Conservation (phyloP, 1,140 invertebrate genomes). For the Melipona quadrifasciata region DNA sequence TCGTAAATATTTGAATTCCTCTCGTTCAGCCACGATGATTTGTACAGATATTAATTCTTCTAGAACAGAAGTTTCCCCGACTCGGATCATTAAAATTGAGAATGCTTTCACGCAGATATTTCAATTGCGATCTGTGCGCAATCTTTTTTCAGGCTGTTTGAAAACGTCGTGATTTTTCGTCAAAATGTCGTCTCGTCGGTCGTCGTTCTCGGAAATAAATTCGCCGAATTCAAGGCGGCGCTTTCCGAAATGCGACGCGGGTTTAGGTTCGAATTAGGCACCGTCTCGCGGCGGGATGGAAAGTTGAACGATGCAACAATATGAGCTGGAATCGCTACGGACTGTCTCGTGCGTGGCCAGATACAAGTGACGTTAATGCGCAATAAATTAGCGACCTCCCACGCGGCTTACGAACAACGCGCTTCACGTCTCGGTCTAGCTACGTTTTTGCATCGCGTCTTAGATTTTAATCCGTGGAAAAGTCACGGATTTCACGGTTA, state of each 20-base stretch:
- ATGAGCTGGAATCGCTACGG: slow-evolving; percentile 25
- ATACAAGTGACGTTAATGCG: slow-evolving; percentile 79
- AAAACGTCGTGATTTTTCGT: too few species aligned
- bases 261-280: not conserved
- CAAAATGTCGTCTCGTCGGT: not conserved
- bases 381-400: slow-evolving; percentile 79
- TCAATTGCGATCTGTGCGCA: too few species aligned
- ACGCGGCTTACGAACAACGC: slow-evolving; percentile 57
- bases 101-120: too few species aligned
- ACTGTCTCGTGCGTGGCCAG: slow-evolving; percentile 66
- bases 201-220: too few species aligned
- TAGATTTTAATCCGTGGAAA: slow-evolving; percentile 30
- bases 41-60: too few species aligned
- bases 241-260: not conserved
- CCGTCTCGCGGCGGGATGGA: not conserved
- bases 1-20: too few species aligned
- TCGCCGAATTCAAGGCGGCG: too few species aligned
- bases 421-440: not conserved
- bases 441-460: slow-evolving; percentile 24
- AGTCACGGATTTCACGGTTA: slow-evolving; percentile 12
- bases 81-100: too few species aligned
- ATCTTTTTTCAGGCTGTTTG: too few species aligned
- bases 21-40: too few species aligned
- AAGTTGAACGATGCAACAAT: slow-evolving; percentile 37
- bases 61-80: too few species aligned